A percentile compares a stretch with the other conserved stretches of the same genome.
These are phyloP conservation scores for Lycocerus yunnanus DNA, from an alignment of 2,888 invertebrate species.

Conservation along the genomic window DNA sequence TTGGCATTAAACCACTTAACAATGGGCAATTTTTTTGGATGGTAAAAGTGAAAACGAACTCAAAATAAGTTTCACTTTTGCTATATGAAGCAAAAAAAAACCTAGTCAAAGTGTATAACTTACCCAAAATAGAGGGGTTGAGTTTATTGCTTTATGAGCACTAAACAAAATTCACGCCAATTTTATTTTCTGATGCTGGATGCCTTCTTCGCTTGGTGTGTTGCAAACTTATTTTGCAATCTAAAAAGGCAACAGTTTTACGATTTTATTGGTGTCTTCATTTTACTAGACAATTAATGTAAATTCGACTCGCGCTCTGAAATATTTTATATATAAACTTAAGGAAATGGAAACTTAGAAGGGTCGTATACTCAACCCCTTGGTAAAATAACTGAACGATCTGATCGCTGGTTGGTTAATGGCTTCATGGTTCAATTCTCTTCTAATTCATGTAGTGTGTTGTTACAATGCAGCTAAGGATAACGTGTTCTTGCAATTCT, in stretches of 20 bases:
- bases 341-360: conserved; percentile 33
- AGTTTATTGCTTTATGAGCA: conserved; percentile 36
- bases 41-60: conserved; percentile 22
- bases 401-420: conserved; percentile 50
- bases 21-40: conserved; percentile 10
- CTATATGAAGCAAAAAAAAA: conserved; percentile 4
- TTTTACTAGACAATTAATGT: conserved; percentile 6
- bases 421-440: conserved; percentile 43
- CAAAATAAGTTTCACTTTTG: conserved; percentile 3
- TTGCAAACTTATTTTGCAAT: not conserved
- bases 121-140: conserved; percentile 23
- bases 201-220: not conserved
- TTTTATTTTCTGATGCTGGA: conserved; percentile 11
- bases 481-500: conserved; percentile 40
- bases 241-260: not conserved
- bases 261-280: conserved; percentile 20
- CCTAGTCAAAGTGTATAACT: not conserved
- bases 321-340: conserved; percentile 8
- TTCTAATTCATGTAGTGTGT: conserved; percentile 44
- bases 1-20: conserved; percentile 27
- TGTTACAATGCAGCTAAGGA: conserved; percentile 40
- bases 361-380: conserved; percentile 32
- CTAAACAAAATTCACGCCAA: conserved; percentile 31
- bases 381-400: conserved; percentile 38
- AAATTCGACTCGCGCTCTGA: not conserved